Base-by-base conservation (phyloP, 2,113 vertebrate species). In the Natator depressus region DNA sequence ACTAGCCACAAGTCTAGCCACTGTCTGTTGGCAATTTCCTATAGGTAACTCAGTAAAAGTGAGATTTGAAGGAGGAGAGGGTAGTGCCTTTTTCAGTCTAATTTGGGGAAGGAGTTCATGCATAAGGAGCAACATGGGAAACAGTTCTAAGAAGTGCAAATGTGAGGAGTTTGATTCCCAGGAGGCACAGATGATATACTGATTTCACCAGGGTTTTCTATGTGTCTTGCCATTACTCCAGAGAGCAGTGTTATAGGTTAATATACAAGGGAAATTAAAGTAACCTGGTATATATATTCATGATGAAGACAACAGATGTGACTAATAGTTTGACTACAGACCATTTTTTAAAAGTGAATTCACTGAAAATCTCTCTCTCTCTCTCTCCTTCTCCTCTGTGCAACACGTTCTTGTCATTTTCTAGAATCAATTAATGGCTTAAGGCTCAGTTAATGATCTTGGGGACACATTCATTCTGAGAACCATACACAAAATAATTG, bases 201-300 rank as follows among this genome's bases (percentile, higher is more conserved):
- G 31, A 53, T 85, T 91, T 85, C 47, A 83, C 24, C 47, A 50
- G 46, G 35, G 38, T 22, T 86, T 80, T 57, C 84, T 50, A 31
- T 82, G 46, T 46, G 53, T 91, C 78, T 82, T 82, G 42, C 57
- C 29, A 85, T 85, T 75, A 84, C 75, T 69, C 20, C 16, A 50
- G 50, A 75, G 62, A 35, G 38, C 86, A 82, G 81, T 75, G 79
- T 75, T 86, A 49, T 62, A 91, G 84, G 84, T 82, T 91, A 82
- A 89, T 91, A 81, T 62, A 91, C 59, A 75, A 57, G 62, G 79
- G 62, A 86, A 91, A 91, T 91, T 91, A 86, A 55, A 91, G 57
- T 38, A 51, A 24, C 24, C 12, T 72, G 27, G 65, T 72, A 51
- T 86, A 81, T 72, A 85, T 76, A 87, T 82, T 62, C 62, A 82